Conservation (phyloP, 2,113 vertebrate genomes). For the Corydoras maculifer region DNA sequence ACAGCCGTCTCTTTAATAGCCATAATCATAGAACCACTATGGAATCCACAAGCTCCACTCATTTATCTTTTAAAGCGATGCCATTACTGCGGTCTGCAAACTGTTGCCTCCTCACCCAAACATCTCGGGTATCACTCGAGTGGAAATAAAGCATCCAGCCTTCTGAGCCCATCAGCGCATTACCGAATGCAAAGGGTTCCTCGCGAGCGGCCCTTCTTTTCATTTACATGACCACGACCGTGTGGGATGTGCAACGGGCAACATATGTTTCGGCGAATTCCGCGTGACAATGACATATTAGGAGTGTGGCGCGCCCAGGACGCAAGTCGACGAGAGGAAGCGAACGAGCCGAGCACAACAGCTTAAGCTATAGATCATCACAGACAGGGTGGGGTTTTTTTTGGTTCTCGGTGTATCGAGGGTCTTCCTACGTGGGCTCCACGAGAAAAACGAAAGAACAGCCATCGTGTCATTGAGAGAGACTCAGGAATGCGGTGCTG, state of each 20-base stretch:
- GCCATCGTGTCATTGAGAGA: conserved; percentile 33
- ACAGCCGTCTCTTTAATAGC: conserved; percentile 20
- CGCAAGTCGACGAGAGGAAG: conserved; percentile 46
- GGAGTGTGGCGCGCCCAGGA: conserved; percentile 45
- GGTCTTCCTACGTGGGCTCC: conserved; percentile 42
- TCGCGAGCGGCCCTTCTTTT: conserved; percentile 35
- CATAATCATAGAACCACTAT: conserved; percentile 21
- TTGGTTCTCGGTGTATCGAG: conserved; percentile 36
- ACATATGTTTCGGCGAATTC: conserved; percentile 61
- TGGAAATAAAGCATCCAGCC: conserved; percentile 17
- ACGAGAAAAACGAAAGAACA: conserved; percentile 17
- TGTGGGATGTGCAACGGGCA: conserved; percentile 43
- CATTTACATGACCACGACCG: conserved; percentile 42
- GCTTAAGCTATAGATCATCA: conserved; percentile 57
- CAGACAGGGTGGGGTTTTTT: conserved; percentile 46
- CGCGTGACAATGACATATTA: conserved; percentile 58
- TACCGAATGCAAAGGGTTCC: conserved; percentile 49
- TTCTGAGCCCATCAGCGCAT: conserved; percentile 16
- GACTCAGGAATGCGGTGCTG: conserved; percentile 45
- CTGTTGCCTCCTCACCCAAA: conserved; percentile 15
- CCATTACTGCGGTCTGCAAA: conserved; percentile 22
- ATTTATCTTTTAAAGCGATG: conserved; percentile 32
- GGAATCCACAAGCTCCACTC: conserved; percentile 26
- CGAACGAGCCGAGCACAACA: conserved; percentile 47
- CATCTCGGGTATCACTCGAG: conserved; percentile 2